A percentile compares a stretch with the other conserved stretches of the same genome.
These are phyloP conservation scores for Myrmecobius fasciatus DNA, from an alignment of 2,113 vertebrate genomes.

Conservation along the genomic window DNA sequence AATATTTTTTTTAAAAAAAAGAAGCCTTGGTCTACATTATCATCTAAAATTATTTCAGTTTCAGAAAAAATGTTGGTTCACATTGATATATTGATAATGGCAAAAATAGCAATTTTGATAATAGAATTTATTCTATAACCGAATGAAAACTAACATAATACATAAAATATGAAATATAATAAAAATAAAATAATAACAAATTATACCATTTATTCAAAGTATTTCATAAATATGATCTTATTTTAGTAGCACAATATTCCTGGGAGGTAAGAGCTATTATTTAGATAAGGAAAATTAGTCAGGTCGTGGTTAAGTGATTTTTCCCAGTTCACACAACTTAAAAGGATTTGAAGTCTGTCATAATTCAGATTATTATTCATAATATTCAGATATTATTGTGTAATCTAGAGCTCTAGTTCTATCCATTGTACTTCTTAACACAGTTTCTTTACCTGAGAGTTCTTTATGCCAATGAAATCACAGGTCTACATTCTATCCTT, in stretches of 20 bases:
- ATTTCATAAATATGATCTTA: not conserved
- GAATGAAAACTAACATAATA: not conserved
- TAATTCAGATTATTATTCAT: not conserved
- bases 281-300: not conserved
- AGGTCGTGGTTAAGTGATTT: not conserved
- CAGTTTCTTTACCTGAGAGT: not conserved
- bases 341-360: not conserved
- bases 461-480: not conserved
- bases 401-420: not conserved
- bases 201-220: not conserved
- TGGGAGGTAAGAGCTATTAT: not conserved
- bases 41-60: not conserved
- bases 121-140: not conserved
- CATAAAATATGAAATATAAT: not conserved
- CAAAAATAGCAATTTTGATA: not conserved
- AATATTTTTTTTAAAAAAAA: no score
- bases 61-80: not conserved
- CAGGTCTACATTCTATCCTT: not conserved
- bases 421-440: not conserved
- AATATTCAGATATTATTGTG: no score
- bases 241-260: not conserved
- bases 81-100: not conserved
- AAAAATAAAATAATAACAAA: not conserved
- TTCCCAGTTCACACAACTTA: not conserved
- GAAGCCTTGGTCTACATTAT: not conserved